Percentiles rank a stretch among this genome's conserved stretches.
Evolutionary conservation across 2,888 invertebrate genomes (phyloP).

Genomic region (Epirrhoe tristata): DNA sequence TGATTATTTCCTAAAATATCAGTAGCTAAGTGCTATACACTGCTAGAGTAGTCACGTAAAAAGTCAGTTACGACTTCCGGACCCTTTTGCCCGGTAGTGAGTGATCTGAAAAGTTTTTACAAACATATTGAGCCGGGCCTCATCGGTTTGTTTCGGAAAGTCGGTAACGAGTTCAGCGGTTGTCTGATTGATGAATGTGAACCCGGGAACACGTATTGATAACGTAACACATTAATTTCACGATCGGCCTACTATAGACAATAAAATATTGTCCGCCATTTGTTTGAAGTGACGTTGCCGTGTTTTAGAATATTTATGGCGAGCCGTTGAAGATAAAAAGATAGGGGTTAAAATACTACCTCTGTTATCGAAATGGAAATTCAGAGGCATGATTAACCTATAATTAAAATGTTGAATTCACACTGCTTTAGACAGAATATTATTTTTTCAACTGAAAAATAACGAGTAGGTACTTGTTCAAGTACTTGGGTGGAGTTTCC

Average conservation of each 20-base stretch:
- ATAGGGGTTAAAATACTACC: conserved; percentile 33
- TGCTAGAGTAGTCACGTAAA: conserved; percentile 51
- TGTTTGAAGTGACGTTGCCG: conserved; percentile 48
- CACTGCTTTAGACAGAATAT: too few species aligned
- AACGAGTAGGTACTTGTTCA: too few species aligned
- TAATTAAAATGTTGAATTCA: conserved; percentile 7
- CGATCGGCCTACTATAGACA: conserved; percentile 52
- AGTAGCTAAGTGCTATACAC: not conserved
- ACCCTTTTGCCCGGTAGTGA: conserved; percentile 75
- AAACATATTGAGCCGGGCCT: conserved; percentile 69
- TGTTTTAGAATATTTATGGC: conserved; percentile 46
- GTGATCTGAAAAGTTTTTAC: conserved; percentile 80
- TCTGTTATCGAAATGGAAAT: conserved; percentile 26
- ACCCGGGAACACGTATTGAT: conserved; percentile 68
- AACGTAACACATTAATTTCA: conserved; percentile 69
- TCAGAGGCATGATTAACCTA: conserved; percentile 11
- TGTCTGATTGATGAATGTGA: conserved; percentile 78
- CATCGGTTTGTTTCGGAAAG: conserved; percentile 65
- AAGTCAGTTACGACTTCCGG: conserved; percentile 52
- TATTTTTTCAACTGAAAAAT: too few species aligned
- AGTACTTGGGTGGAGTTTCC: too few species aligned
- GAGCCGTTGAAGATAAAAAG: conserved; percentile 33
- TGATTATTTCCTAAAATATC: too few species aligned
- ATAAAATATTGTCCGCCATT: conserved; percentile 57
- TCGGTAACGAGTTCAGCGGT: conserved; percentile 79